Evolutionary conservation across 2,888 invertebrate species (phyloP), one percentile per base, ranked within the genome.

Genomic region (Agonopterix arenella): DNA sequence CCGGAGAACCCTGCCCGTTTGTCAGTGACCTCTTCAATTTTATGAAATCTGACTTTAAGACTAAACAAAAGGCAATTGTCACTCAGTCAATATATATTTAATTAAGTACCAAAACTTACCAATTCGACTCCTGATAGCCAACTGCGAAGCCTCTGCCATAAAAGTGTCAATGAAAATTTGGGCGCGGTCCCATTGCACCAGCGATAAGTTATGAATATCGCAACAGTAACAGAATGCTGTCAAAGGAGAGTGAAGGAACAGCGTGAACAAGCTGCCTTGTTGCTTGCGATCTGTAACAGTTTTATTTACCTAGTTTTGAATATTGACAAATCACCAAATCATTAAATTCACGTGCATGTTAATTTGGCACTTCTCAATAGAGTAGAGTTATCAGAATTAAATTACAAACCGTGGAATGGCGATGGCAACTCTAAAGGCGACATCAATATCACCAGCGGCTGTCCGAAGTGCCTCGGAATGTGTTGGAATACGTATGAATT

Each of bases 161-260:
- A 98, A 98, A 56, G 94, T 92, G 83, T 97, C 96, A 55, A 98
- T 92, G 80, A 94, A 94, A 56, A 93, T 92, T 78, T 96, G 96
- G 73, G 96, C 96, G 58, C 96, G 93, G 76, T 98, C 97, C 98
- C 98, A 98, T 68, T 95, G 92, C 61, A 94, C 93, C 63, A 97
- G 92, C 44, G 96, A 93, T 61, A 97, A 93, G 70, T 93, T 96
- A 63, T 93, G 93, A 56, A 98, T 93, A 79, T 97, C 96, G 79
- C 97, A 97, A 71, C 96, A 93, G 80, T 95, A 94, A 89, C 97
- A 97, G 75, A 98, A 93, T 57, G 96, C 97, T 69, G 96, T 95
- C 72, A 98, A 90, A 44, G 98, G 98, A 70, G 96, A 95, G 88
- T 98, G 97, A 64, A 98, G 93, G 91, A 98, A 98, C 76, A 98